Evolutionary conservation across 2,888 invertebrate genomes (phyloP), one percentile per base, ranked within the genome.

Genomic region (Sacculina carcini): DNA sequence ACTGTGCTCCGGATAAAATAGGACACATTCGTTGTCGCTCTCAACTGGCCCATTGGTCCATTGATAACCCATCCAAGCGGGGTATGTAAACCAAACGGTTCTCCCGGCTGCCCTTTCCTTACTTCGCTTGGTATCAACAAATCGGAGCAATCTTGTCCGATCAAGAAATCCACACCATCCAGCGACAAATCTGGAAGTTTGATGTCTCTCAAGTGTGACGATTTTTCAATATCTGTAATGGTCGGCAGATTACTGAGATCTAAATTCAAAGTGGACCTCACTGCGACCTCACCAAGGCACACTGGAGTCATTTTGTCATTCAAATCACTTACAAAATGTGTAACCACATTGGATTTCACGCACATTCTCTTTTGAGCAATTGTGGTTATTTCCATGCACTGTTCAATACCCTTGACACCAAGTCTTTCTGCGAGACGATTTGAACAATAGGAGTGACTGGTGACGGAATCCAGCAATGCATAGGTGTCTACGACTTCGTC

Each of bases 101-200:
- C 42, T 26, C 46, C 51, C 21, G 29, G 36, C 23, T 14, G 46
- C 28, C 46, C 51, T 29, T 36, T 47, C 38, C 32, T 47, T 5
- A 47, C 26, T 36, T 44, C 51, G 26, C 19, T 46, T 24, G 34
- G 51, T 19, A 51, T 16, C n/a, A 46, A 19, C 10, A 51, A 47
- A 29, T 51, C 47, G 38, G 51, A 28, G 28, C 28, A 47, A 16
- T 47, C 51, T 19, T 51, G 21, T 34, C 51, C 47, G 36, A 51
- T 47, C 26, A 51, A 16, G 14, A 51, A 14, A 21, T 46, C 38
- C 12, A 51, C 19, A n/a, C 44, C 19, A 44, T 40, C 42, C 21
- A 31, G 31, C 7, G 40, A 31, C 21, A 50, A 32, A 31, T 40
- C 40, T 23, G 40, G 50, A 21, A 50, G 31, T 5, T 40, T 32